These are phyloP conservation scores for Mus spicilegus DNA, from an alignment of 2,113 vertebrate genomes.

Conservation along the genomic window DNA sequence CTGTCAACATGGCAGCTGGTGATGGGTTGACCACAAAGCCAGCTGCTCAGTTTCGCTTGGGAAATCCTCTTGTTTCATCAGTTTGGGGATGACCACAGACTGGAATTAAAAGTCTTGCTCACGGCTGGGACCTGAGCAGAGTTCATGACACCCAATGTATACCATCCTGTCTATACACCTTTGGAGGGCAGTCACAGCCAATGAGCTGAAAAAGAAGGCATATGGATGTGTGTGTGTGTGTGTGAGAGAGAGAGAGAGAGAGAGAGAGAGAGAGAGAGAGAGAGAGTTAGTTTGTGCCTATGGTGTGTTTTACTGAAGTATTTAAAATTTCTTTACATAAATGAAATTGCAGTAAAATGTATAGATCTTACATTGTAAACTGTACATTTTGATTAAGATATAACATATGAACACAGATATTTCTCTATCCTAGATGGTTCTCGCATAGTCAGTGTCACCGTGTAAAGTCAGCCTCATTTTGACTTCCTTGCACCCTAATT, in stretches of 20 bases:
- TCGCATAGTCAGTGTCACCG: no score
- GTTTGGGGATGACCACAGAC: not conserved
- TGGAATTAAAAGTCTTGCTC: not conserved
- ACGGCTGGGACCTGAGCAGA: not conserved
- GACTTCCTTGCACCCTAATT: not conserved
- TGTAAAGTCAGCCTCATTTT: not conserved
- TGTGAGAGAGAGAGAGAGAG: no score
- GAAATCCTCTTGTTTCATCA: not conserved
- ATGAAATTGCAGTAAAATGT: slow-evolving; percentile 10
- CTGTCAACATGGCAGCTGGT: not conserved
- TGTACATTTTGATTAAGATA: not conserved
- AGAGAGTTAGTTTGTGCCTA: no score
- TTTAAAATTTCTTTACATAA: not conserved
- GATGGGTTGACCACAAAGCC: not conserved
- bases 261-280: no score
- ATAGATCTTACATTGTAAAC: not conserved
- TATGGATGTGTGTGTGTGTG: not conserved
- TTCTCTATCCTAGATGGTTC: not conserved
- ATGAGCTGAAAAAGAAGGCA: not conserved
- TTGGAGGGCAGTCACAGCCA: not conserved
- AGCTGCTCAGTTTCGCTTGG: not conserved
- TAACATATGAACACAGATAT: not conserved
- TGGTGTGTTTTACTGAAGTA: not conserved
- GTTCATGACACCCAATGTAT: not conserved
- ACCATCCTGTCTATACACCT: not conserved